A percentile compares a stretch with the other conserved stretches of the same genome.
These are phyloP conservation scores for Tryphoninae sp. DNA, from an alignment of 2,888 invertebrate species.

Conservation along the genomic window DNA sequence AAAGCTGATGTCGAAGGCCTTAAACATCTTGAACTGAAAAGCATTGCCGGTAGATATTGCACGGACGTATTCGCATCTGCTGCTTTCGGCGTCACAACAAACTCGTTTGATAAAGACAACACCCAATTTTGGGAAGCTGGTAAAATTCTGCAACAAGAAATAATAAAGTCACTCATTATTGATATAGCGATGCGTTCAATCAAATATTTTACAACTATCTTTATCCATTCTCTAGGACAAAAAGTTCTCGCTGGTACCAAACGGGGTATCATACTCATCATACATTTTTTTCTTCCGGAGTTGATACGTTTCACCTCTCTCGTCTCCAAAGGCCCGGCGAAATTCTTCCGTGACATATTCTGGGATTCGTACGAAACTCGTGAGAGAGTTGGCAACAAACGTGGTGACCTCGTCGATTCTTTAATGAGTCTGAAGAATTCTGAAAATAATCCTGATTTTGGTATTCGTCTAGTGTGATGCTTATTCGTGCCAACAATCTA, in stretches of 20 bases:
- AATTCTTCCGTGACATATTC: conserved; percentile 72
- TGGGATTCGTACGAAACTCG: conserved; percentile 71
- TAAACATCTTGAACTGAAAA: conserved; percentile 70
- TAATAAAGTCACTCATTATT: neutral
- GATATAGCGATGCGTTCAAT: neutral
- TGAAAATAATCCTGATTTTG: conserved; percentile 69
- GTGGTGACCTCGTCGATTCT: conserved; percentile 73
- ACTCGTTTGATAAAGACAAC: conserved; percentile 70
- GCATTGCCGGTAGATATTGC: conserved; percentile 67
- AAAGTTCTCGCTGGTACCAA: conserved; percentile 67
- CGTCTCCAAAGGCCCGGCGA: conserved; percentile 66
- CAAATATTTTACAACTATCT: neutral
- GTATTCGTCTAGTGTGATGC: conserved; percentile 57
- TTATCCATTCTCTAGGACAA: conserved; percentile 64
- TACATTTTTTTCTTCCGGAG: conserved; percentile 72
- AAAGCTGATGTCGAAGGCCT: conserved; percentile 57
- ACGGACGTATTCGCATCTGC: conserved; percentile 72
- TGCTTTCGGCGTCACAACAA: conserved; percentile 73
- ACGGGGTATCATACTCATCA: conserved; percentile 68
- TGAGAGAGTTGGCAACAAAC: conserved; percentile 66
- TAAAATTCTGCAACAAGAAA: conserved; percentile 53
- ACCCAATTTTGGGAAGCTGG: conserved; percentile 71
- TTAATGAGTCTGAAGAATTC: conserved; percentile 71
- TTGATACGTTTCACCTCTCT: conserved; percentile 65
- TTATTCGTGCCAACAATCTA: neutral